phyloP scores from a whole-genome alignment of 1,140 invertebrate species.

The Meteorus sp. region DNA sequence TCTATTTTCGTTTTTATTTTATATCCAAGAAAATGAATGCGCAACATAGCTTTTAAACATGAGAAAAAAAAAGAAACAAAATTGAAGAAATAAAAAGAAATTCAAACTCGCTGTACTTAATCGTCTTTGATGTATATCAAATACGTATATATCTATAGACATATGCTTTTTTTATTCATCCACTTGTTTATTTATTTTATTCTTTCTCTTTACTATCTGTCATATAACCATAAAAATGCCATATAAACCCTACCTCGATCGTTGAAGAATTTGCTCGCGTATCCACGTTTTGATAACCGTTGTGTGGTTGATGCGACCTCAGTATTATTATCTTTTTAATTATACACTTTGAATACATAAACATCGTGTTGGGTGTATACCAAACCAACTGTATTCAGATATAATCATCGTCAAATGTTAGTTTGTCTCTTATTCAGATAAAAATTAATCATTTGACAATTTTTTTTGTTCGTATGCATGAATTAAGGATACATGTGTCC shows the following conservation, averaged over 20 bases:
- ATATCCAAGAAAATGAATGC: too few species aligned
- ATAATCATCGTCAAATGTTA: background rate
- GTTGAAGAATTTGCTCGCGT: background rate
- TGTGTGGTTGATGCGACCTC: background rate
- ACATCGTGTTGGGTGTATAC: too few species aligned
- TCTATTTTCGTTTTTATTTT: too few species aligned
- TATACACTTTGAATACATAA: too few species aligned
- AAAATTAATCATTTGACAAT: background rate
- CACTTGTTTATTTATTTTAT: constrained; percentile 9
- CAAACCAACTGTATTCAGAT: too few species aligned
- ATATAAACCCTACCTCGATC: background rate
- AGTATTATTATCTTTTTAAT: too few species aligned
- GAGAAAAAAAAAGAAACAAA: too few species aligned
- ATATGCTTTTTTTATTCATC: constrained; percentile 1
- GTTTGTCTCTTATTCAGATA: background rate
- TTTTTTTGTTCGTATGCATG: too few species aligned
- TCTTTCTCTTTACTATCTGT: constrained; percentile 5
- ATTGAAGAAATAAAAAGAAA: background rate
- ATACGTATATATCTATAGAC: background rate
- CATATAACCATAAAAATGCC: constrained; percentile 16
- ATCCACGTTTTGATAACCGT: constrained; percentile 1
- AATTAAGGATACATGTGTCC: too few species aligned
- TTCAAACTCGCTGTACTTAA: background rate
- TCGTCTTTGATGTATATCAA: background rate
- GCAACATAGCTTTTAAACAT: too few species aligned